phyloP scores from a whole-genome alignment of 2,797 vertebrate species.

The Melanotaenia trifasciata region DNA sequence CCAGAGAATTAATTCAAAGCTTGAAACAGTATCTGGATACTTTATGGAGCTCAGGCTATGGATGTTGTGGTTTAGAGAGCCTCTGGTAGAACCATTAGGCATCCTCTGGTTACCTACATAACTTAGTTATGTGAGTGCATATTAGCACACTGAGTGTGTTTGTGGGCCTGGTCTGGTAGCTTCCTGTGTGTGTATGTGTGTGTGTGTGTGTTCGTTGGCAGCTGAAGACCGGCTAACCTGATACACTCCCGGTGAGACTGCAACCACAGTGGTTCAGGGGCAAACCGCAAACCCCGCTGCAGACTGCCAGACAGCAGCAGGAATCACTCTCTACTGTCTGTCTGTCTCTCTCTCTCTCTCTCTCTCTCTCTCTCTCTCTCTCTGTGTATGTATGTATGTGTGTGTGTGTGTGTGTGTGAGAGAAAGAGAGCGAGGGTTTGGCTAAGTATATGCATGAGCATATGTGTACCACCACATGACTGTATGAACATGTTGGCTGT shows the following conservation, averaged over 20 bases:
- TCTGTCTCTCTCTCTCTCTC: too few relatives aligned
- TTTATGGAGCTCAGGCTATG: slow-evolving; percentile 12
- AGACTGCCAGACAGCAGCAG: slow-evolving; percentile 55
- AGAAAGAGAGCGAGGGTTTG: neutral
- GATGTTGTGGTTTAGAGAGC: slow-evolving; percentile 17
- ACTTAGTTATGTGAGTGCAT: slow-evolving; percentile 27
- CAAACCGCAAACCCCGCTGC: slow-evolving; percentile 52
- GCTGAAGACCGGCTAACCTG: slow-evolving; percentile 47
- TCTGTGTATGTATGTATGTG: slow-evolving; percentile 4
- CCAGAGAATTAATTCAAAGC: slow-evolving; percentile 21
- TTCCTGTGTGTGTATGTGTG: neutral
- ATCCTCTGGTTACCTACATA: slow-evolving; percentile 29
- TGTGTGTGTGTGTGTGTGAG: slow-evolving; percentile 10
- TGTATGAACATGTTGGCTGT: slow-evolving; percentile 1
- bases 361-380: too few relatives aligned
- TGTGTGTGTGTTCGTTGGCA: slow-evolving; percentile 41
- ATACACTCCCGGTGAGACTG: slow-evolving; percentile 43
- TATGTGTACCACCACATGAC: neutral
- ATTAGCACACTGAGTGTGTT: neutral
- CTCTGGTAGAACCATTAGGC: slow-evolving; percentile 44
- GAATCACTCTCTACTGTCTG: slow-evolving; percentile 40
- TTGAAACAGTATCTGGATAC: neutral
- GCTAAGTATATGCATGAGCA: too few relatives aligned
- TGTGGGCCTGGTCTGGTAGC: slow-evolving; percentile 25
- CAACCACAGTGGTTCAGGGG: slow-evolving; percentile 58